phyloP scores from a whole-genome alignment of 2,113 vertebrate genomes.

The Poeciliopsis turrubarensis region DNA sequence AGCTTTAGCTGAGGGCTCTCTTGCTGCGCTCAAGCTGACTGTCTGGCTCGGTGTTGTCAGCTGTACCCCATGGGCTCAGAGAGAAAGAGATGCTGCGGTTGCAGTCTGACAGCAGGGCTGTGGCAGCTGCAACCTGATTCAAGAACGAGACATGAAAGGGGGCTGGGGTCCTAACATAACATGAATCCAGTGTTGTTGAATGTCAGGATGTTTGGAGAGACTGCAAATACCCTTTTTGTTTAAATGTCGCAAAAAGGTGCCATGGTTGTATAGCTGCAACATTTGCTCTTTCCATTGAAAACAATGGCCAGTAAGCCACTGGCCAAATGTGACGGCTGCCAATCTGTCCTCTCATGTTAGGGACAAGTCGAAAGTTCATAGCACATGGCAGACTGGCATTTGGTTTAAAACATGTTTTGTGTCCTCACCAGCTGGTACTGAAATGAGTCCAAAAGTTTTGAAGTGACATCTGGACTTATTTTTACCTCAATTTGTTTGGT shows the following conservation, averaged over 20 bases:
- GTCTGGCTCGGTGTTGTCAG: conserved; percentile 67
- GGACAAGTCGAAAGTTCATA: conserved; percentile 14
- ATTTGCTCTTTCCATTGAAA: conserved; percentile 39
- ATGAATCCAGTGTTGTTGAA: conserved; percentile 48
- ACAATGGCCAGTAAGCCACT: conserved; percentile 36
- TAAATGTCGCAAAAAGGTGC: conserved; percentile 59
- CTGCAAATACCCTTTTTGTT: conserved; percentile 38
- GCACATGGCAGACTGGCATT: neutral
- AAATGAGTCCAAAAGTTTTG: conserved; percentile 14
- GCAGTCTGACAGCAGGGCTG: conserved; percentile 68
- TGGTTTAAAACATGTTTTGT: neutral
- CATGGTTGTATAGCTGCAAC: conserved; percentile 52
- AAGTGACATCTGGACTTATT: conserved; percentile 2
- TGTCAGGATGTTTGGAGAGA: conserved; percentile 50
- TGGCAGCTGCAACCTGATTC: conserved; percentile 49
- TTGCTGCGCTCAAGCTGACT: conserved; percentile 58
- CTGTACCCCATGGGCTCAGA: conserved; percentile 66
- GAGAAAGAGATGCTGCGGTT: conserved; percentile 43
- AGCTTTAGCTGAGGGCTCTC: conserved; percentile 75
- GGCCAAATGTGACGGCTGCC: conserved; percentile 36
- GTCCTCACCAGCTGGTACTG: neutral
- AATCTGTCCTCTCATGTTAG: conserved; percentile 16
- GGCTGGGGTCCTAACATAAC: conserved; percentile 33
- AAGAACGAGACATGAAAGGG: neutral
- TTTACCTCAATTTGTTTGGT: neutral